Conservation (phyloP, 1,140 invertebrate genomes). For the Drosophila fuyamai region DNA sequence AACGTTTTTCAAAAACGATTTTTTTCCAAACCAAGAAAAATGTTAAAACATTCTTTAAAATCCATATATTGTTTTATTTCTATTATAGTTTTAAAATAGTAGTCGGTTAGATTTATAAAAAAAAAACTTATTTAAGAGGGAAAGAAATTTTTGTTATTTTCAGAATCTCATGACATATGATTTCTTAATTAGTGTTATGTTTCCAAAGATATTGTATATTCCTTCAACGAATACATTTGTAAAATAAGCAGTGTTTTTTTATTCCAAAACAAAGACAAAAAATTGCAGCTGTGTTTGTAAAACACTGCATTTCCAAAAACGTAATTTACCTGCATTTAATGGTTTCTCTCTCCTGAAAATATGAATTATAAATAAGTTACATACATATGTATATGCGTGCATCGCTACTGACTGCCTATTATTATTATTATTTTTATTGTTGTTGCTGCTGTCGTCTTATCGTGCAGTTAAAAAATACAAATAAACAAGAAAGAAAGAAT, state of each 20-base stretch:
- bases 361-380: conserved; percentile 54
- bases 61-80: too few species aligned
- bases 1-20: conserved; percentile 12
- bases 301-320: conserved; percentile 18
- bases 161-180: too few species aligned
- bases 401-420: conserved; percentile 30
- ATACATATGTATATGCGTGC: conserved; percentile 77
- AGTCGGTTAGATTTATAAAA: too few species aligned
- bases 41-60: too few species aligned
- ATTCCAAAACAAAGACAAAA: neutral
- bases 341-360: conserved; percentile 24
- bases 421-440: conserved; percentile 45
- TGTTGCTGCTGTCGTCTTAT: conserved; percentile 46
- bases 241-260: neutral
- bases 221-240: too few species aligned
- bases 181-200: too few species aligned
- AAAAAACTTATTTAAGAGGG: too few species aligned
- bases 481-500: too few species aligned
- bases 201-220: too few species aligned
- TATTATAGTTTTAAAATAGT: too few species aligned
- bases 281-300: neutral
- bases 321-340: conserved; percentile 26
- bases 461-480: conserved; percentile 53
- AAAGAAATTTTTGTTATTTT: too few species aligned
- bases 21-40: neutral